Evolutionary conservation across 2,113 vertebrate species (phyloP), one percentile per base, ranked within the genome.

Genomic region (Xerus inauris): DNA sequence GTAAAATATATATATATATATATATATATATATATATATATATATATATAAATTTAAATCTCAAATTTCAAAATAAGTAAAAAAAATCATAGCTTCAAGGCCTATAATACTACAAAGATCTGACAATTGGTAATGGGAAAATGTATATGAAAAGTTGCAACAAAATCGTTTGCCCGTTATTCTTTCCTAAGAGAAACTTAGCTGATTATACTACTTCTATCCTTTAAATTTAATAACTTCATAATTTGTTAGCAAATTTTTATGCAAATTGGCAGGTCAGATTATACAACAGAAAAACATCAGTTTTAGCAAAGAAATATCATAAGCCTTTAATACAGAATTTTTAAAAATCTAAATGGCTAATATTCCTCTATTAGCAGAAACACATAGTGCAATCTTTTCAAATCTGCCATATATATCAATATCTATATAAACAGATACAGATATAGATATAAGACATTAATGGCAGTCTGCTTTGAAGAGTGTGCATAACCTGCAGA

Each of bases 271-370:
- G 99, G 99, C 98, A 99, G 99, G 98, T 98, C 98, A 99, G 98
- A 98, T 98, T 99, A 99, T 98, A 99, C 98, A 97, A 97, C 51
- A 98, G 98, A 99, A 98, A 99, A 98, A 98, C 98, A 99, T 98
- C 98, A 98, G 98, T 98, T 99, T 99, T 99, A 99, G 99, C 99
- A 99, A 99, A 99, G 98, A 98, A 99, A 98, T 98, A 98, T 98
- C 98, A n/a, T n/a, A n/a, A 98, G 98, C n/a, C n/a, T n/a, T n/a
- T n/a, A n/a, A n/a, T n/a, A n/a, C n/a, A n/a, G n/a, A n/a, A n/a
- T n/a, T n/a, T n/a, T n/a, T n/a, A n/a, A n/a, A n/a, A n/a, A n/a
- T n/a, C n/a, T n/a, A n/a, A n/a, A n/a, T n/a, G n/a, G n/a, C n/a
- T n/a, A n/a, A n/a, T n/a, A n/a, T n/a, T n/a, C n/a, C n/a, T n/a